Evolutionary conservation across 2,113 vertebrate species (phyloP).

Genomic region (Sterrhoptilus dennistouni): DNA sequence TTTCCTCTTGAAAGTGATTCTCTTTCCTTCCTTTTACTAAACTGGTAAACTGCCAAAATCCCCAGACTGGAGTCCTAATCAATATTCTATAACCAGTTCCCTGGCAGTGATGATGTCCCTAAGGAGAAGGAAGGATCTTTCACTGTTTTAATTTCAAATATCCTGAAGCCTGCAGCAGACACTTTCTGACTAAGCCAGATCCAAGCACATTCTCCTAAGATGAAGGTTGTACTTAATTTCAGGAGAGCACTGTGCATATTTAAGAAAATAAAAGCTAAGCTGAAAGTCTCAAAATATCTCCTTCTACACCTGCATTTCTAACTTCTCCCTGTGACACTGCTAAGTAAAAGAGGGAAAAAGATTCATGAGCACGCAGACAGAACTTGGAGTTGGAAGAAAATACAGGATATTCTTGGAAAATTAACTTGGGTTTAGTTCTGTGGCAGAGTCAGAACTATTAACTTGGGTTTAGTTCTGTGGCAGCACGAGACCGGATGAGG

Average conservation of each 20-base stretch:
- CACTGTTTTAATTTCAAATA: not conserved
- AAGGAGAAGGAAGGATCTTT: not conserved
- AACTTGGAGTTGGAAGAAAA: not conserved
- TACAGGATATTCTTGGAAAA: not conserved
- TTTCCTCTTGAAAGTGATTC: not conserved
- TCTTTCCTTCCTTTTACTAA: not conserved
- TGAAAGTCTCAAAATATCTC: not conserved
- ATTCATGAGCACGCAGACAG: not conserved
- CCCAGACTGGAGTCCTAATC: not conserved
- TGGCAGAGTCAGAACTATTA: not conserved
- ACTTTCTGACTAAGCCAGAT: not conserved
- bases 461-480: not conserved
- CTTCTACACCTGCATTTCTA: not conserved
- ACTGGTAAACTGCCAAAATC: not conserved
- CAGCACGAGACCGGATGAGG: accelerated
- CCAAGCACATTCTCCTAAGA: not conserved
- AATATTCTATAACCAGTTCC: not conserved
- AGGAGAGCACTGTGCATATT: not conserved
- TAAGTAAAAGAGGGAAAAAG: not conserved
- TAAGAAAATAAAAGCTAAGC: not conserved
- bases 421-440: not conserved
- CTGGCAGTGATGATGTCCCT: not conserved
- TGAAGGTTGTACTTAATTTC: not conserved
- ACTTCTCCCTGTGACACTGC: not conserved
- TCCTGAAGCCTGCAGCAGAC: not conserved